These are phyloP conservation scores for Smittia sp. DNA, from an alignment of 2,888 invertebrate species.

Conservation along the genomic window DNA sequence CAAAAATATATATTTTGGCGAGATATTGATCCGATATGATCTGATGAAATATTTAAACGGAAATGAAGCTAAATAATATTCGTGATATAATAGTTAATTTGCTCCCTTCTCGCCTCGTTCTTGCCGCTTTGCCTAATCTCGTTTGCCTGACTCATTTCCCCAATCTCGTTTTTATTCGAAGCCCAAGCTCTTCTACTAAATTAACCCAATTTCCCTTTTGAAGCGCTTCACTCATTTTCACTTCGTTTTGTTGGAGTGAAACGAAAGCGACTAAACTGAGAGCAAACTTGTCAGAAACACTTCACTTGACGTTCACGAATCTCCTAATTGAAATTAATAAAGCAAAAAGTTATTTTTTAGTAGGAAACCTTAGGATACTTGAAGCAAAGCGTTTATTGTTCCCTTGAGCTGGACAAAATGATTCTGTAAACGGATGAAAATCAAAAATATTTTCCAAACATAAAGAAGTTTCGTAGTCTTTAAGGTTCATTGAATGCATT, in stretches of 20 bases:
- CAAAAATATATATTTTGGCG: not conserved
- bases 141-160: conserved; percentile 1
- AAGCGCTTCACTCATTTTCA: not conserved
- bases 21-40: not conserved
- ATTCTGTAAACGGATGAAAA: not conserved
- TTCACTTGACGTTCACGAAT: not conserved
- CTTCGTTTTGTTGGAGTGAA: not conserved
- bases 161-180: not conserved
- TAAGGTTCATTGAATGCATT: conserved; percentile 30
- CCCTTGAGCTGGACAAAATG: not conserved
- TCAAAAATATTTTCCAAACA: not conserved
- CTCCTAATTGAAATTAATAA: not conserved
- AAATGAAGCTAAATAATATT: not conserved
- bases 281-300: not conserved
- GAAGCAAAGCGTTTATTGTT: not conserved
- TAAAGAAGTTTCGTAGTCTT: not conserved
- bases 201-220: conserved; percentile 24
- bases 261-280: not conserved
- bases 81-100: conserved; percentile 6
- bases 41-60: conserved; percentile 20
- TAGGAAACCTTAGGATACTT: not conserved
- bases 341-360: not conserved
- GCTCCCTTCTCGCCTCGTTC: not conserved
- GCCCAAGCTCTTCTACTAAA: not conserved
- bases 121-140: not conserved